These are phyloP conservation scores for Heliconius hermathena DNA, from an alignment of 1,140 invertebrate species.

Conservation along the genomic window DNA sequence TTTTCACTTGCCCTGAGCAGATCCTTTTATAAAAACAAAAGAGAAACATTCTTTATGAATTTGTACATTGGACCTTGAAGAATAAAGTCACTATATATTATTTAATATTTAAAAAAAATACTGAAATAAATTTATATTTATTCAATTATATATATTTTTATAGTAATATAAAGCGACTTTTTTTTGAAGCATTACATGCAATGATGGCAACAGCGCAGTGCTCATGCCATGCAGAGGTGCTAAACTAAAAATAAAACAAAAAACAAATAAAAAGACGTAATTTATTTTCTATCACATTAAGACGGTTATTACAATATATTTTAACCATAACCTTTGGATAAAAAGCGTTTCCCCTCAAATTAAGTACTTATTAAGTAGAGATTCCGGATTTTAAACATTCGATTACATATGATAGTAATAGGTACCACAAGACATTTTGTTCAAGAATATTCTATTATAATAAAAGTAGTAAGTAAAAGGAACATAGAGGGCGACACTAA, in stretches of 20 bases:
- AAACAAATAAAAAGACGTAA: slow-evolving; percentile 73
- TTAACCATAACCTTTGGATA: slow-evolving; percentile 69
- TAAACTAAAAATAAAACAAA: slow-evolving; percentile 73
- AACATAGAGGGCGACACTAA: slow-evolving; percentile 62
- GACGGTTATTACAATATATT: slow-evolving; percentile 54
- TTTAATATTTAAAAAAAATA: not conserved
- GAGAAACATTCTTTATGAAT: slow-evolving; percentile 38
- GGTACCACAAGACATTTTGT: not conserved
- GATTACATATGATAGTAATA: not conserved
- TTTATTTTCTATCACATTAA: slow-evolving; percentile 69
- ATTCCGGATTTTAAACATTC: slow-evolving; percentile 54
- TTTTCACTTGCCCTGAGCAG: slow-evolving; percentile 59
- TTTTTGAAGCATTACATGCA: slow-evolving; percentile 43
- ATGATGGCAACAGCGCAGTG: slow-evolving; percentile 50
- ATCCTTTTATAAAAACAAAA: slow-evolving; percentile 53
- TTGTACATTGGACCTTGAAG: slow-evolving; percentile 73
- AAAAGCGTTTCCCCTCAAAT: slow-evolving; percentile 57
- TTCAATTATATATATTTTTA: not conserved
- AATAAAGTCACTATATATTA: slow-evolving; percentile 18
- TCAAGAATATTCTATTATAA: slow-evolving; percentile 22
- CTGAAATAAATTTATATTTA: not conserved
- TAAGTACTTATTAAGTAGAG: slow-evolving; percentile 79
- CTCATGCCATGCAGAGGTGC: slow-evolving; percentile 68
- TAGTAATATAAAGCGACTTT: slow-evolving; percentile 4
- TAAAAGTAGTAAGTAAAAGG: slow-evolving; percentile 41